Evolutionary conservation across 2,113 vertebrate species (phyloP), one percentile per base, ranked within the genome.

Genomic region (Muntiacus reevesi): DNA sequence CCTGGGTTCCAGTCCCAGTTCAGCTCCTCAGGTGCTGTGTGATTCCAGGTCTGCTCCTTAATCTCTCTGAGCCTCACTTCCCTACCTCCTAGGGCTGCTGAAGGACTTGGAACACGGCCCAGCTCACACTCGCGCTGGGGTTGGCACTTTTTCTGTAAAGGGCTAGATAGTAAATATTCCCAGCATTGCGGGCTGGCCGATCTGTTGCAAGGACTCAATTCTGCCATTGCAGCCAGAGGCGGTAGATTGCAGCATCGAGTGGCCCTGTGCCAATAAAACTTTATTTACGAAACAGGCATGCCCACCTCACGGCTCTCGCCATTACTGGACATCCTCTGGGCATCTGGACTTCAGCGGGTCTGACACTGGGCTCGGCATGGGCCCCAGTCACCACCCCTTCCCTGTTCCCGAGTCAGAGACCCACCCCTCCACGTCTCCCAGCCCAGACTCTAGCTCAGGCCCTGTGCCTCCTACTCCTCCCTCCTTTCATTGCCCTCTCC

Each of bases 201-300:
- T 52, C 54, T 93, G 16, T 47, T 57, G 19, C 47, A 87, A 40
- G n/a, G 36, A 23, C 55, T 54, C 25, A 16, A 12, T 33, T 84
- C 82, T 33, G 33, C 40, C 67, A n/a, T 40, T 14, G 59, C 30
- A 12, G 74, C 0, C 84, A 23, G 78, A 54, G 59, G 43, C 62
- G 1, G 3, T 17, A n/a, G 4, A 7, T 7, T 57, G 36, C 25
- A 0, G 25, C 55, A 27, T 60, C 1, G 2, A 0, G 33, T 17
- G 87, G 57, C 71, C 12, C 2, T 7, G 91, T 60, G 28, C 67
- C 57, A 13, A 25, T 71, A 91, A 95, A 93, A 79, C 81, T 95
- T 94, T 55, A 91, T 55, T 79, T 30, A 94, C 9, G 4, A 28
- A 83, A 33, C 50, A 60, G 28, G 28, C 3, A 0, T 19, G 33